Evolutionary conservation across 2,888 invertebrate genomes (phyloP).

Genomic region (Flabesymbios commensalis): DNA sequence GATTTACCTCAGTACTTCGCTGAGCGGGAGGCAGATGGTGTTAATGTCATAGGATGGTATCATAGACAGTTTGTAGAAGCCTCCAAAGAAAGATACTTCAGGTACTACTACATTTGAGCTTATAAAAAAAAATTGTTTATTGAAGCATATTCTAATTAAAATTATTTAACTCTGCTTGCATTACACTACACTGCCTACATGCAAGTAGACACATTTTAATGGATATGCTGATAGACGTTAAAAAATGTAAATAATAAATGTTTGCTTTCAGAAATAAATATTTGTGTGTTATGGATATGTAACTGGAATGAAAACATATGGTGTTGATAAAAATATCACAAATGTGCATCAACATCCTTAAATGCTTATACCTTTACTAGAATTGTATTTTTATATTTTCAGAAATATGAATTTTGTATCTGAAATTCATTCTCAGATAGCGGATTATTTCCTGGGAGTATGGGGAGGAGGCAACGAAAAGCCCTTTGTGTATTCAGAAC

Average conservation of each 20-base stretch:
- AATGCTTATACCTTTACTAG: slow-evolving; percentile 55
- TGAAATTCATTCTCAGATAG: slow-evolving; percentile 96
- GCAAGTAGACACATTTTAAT: too few relatives aligned
- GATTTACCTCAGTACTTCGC: slow-evolving; percentile 93
- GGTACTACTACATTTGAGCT: neutral
- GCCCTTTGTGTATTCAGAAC: slow-evolving; percentile 95
- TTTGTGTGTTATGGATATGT: too few relatives aligned
- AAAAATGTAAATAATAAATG: too few relatives aligned
- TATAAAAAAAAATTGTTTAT: neutral
- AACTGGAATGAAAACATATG: too few relatives aligned
- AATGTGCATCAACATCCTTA: neutral
- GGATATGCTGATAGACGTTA: too few relatives aligned
- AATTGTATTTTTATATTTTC: too few relatives aligned
- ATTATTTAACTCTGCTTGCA: too few relatives aligned
- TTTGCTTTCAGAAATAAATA: too few relatives aligned
- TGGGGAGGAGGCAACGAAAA: slow-evolving; percentile 91
- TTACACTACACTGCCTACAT: too few relatives aligned
- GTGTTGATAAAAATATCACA: too few relatives aligned
- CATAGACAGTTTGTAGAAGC: slow-evolving; percentile 81
- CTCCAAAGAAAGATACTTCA: slow-evolving; percentile 73
- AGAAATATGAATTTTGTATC: slow-evolving; percentile 91
- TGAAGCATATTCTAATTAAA: too few relatives aligned
- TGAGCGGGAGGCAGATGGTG: slow-evolving; percentile 96
- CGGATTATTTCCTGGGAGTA: slow-evolving; percentile 95
- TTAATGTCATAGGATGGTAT: slow-evolving; percentile 98